Evolutionary conservation across 1,140 invertebrate species (phyloP).

Genomic region (Drosophila murphyi): DNA sequence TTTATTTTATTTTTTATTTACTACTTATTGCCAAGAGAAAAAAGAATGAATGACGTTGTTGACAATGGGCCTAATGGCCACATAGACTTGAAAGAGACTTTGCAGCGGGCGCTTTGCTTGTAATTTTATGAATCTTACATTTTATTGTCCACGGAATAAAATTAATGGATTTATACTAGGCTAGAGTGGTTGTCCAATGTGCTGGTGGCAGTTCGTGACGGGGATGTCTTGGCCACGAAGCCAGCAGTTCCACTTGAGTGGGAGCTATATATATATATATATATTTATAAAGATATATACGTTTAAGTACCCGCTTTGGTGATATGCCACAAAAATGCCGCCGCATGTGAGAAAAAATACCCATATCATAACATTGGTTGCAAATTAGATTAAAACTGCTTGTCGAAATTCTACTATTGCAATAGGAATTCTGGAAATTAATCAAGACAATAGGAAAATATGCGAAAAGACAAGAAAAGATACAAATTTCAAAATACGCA

Average conservation of each 20-base stretch:
- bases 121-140: conserved; percentile 70
- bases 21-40: no score
- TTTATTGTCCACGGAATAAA: conserved; percentile 78
- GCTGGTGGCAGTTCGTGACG: conserved; percentile 72
- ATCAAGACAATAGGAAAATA: conserved; percentile 40
- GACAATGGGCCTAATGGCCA: conserved; percentile 16
- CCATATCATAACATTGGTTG: conserved; percentile 6
- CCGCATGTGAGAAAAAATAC: conserved; percentile 4
- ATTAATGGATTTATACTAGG: conserved; percentile 79
- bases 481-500: conserved; percentile 8
- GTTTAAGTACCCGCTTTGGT: conserved; percentile 10
- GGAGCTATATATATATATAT: conserved; percentile 28
- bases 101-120: conserved; percentile 56
- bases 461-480: conserved; percentile 25
- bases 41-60: conserved; percentile 1
- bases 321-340: not conserved
- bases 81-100: conserved; percentile 9
- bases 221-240: conserved; percentile 38
- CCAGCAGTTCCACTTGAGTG: conserved; percentile 71
- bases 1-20: no score
- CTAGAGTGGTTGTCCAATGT: conserved; percentile 37
- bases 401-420: not conserved
- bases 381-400: conserved; percentile 5
- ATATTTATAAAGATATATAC: conserved; percentile 10
- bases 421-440: conserved; percentile 40